Evolutionary conservation across 2,113 vertebrate species (phyloP), one percentile per base, ranked within the genome.

Genomic region (Lutjanus erythropterus): DNA sequence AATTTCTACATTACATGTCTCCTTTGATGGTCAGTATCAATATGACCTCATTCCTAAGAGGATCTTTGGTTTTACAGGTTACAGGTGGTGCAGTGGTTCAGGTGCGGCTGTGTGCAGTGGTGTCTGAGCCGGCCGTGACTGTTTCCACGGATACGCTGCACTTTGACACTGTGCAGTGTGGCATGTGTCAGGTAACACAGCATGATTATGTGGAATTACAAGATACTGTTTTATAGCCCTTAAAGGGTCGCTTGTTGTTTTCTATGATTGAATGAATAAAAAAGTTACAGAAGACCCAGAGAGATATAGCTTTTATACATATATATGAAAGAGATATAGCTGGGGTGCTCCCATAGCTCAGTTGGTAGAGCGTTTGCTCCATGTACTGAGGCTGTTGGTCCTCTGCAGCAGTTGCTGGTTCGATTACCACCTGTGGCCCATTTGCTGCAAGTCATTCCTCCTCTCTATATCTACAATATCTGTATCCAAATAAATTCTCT

Each of bases 101-200:
- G 15, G 44, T 98, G 79, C 68, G 23, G 33, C 93, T 99, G 60
- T 59, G 44, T 77, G 97, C 96, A n/a, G 86, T 46, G 0, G 95
- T 98, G 47, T 92, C 88, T 1, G 55, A 95, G 76, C 95, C 97
- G 0, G 82, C 90, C 0, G 84, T 98, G 58, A 84, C 89, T 0
- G 42, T 96, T 56, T 97, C n/a, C 68, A 92, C 65, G 14, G 85
- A 93, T 3, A 92, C n/a, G n/a, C n/a, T n/a, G n/a, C n/a, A n/a
- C n/a, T n/a, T n/a, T n/a, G n/a, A n/a, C n/a, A n/a, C 81, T 0
- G 81, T 96, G 35, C 95, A 96, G 56, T 94, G 96, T 75, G 96
- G 97, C 60, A 95, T 96, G 80, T 97, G 97, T 87, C 94, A 95
- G 84, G 92, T 97, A 87, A 83, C 27, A n/a, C 15, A 44, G 5